Percentiles rank a stretch among this genome's conserved stretches.
phyloP scores from a whole-genome alignment of 2,888 invertebrate genomes.

The Drosophila leonis region DNA sequence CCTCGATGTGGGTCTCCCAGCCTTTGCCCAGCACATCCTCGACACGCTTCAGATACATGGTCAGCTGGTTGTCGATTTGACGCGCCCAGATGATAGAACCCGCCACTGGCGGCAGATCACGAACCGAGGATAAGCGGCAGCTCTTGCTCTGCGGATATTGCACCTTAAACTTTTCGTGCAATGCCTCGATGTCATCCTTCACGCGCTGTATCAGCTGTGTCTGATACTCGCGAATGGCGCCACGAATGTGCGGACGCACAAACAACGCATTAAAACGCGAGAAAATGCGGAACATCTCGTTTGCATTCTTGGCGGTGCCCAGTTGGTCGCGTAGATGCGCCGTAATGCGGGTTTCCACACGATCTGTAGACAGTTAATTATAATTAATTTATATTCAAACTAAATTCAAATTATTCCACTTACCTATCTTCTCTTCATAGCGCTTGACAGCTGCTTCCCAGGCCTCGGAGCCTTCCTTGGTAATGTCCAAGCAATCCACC shows the following conservation, averaged over 20 bases:
- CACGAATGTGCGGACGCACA: constrained; percentile 98
- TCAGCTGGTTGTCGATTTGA: constrained; percentile 98
- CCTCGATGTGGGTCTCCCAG: constrained; percentile 99
- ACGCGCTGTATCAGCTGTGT: constrained; percentile 99
- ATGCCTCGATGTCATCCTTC: constrained; percentile 98
- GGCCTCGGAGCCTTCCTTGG: constrained; percentile 97
- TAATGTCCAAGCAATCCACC: constrained; percentile 98
- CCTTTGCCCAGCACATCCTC: constrained; percentile 99
- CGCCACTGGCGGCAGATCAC: constrained; percentile 98
- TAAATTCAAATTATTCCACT: background rate
- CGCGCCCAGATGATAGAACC: constrained; percentile 99
- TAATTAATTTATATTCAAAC: background rate
- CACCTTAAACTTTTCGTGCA: constrained; percentile 99
- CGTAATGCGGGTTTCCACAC: constrained; percentile 99
- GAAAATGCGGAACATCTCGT: constrained; percentile 99
- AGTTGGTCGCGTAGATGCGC: constrained; percentile 98
- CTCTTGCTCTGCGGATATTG: constrained; percentile 98
- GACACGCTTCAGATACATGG: constrained; percentile 97
- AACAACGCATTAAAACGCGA: constrained; percentile 99
- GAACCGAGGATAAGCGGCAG: constrained; percentile 94
- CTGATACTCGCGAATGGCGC: constrained; percentile 99
- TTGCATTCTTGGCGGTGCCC: constrained; percentile 99
- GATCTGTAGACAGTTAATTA: constrained; percentile 86
- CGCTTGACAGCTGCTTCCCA: constrained; percentile 99
- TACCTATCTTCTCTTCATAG: constrained; percentile 98